A percentile compares a stretch with the other conserved stretches of the same genome.
Conservation (phyloP, 2,113 vertebrate genomes). For the Ceyx margarethae region DNA sequence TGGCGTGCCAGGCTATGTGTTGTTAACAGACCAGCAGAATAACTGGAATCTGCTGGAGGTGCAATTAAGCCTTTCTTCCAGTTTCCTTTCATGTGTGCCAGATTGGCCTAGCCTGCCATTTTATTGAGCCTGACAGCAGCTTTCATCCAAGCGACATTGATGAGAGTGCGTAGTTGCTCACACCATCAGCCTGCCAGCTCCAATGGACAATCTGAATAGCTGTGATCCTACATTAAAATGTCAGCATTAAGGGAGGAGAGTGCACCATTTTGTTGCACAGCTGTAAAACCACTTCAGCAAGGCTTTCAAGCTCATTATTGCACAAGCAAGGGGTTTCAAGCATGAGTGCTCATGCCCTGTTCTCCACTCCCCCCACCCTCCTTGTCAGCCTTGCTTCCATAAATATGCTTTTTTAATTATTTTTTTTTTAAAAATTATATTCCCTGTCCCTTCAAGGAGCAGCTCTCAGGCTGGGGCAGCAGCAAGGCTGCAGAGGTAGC, state of each 20-base stretch:
- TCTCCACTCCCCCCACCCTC: background rate
- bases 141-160: constrained; percentile 70
- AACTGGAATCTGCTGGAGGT: constrained; percentile 67
- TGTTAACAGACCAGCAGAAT: constrained; percentile 61
- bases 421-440: background rate
- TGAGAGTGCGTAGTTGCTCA: constrained; percentile 70
- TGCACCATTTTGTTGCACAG: constrained; percentile 72
- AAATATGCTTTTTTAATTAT: constrained; percentile 8
- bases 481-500: background rate
- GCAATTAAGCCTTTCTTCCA: constrained; percentile 69
- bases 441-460: background rate
- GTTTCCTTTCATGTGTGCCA: constrained; percentile 70
- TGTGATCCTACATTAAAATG: constrained; percentile 71
- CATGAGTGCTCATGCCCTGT: constrained; percentile 65
- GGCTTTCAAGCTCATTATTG: constrained; percentile 73
- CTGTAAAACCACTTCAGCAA: constrained; percentile 70
- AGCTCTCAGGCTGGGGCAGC: background rate
- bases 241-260: constrained; percentile 70
- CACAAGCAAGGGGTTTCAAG: constrained; percentile 67
- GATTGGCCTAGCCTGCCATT: constrained; percentile 69
- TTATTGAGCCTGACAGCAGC: constrained; percentile 71
- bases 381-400: constrained; percentile 22
- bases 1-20: constrained; percentile 1
- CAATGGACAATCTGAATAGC: constrained; percentile 72
- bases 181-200: constrained; percentile 72